phyloP scores from a whole-genome alignment of 1,140 invertebrate species.

The Luehdorfia chinensis region DNA sequence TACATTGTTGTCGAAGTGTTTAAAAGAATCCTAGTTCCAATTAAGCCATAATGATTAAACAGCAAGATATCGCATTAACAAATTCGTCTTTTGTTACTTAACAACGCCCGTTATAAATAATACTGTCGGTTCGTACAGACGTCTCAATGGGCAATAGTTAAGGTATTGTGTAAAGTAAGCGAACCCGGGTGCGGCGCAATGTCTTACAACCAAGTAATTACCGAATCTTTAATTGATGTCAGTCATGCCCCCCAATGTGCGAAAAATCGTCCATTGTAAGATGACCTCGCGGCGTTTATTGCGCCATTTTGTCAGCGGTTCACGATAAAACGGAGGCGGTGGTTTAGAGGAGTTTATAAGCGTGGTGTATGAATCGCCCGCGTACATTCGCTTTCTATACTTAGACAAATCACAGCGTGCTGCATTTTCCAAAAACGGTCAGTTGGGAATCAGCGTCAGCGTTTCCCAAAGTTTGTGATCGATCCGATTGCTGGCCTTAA shows the following conservation, averaged over 20 bases:
- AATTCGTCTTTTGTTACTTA: slow-evolving; percentile 28
- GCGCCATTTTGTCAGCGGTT: slow-evolving; percentile 35
- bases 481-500: too few relatives aligned
- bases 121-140: background rate
- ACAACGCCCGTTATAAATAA: slow-evolving; percentile 5
- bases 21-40: slow-evolving; percentile 6
- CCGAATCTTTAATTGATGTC: slow-evolving; percentile 40
- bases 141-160: too few relatives aligned
- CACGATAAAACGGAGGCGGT: slow-evolving; percentile 41
- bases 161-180: slow-evolving; percentile 30
- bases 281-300: slow-evolving; percentile 29
- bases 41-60: slow-evolving; percentile 12
- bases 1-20: slow-evolving; percentile 8
- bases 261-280: slow-evolving; percentile 31
- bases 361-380: slow-evolving; percentile 56
- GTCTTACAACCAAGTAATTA: slow-evolving; percentile 34
- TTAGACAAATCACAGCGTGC: slow-evolving; percentile 24
- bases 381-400: slow-evolving; percentile 47
- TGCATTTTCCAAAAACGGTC: slow-evolving; percentile 16
- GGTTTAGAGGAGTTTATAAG: slow-evolving; percentile 55
- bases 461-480: slow-evolving; percentile 1
- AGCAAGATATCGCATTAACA: slow-evolving; percentile 21
- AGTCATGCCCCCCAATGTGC: slow-evolving; percentile 27
- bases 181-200: slow-evolving; percentile 12
- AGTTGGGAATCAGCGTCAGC: background rate